Base-by-base conservation (phyloP, 2,113 vertebrate genomes). In the Acrocephalus arundinaceus region DNA sequence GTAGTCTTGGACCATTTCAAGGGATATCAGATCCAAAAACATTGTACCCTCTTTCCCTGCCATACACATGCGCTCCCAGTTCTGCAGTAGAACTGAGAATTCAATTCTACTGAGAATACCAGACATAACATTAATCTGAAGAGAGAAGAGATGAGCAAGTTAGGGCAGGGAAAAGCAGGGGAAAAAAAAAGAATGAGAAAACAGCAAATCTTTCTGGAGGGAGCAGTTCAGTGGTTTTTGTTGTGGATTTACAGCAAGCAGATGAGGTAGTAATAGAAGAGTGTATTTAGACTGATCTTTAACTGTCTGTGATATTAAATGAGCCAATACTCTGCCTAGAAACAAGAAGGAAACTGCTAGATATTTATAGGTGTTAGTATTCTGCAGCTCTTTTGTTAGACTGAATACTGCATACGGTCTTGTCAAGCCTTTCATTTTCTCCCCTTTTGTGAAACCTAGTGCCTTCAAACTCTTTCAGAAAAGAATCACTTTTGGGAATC, bases 311-410 rank as follows among this genome's bases (percentile, higher is more conserved):
- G 74, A 58, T 83, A 81, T 59, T 87, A 87, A 91, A 90, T 35
- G 58, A 92, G 70, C n/a, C 58, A 91, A 48, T 33, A 63, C 39
- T 74, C n/a, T 70, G 70, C 68, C 59, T 95, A 80, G 72, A 94
- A 95, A 81, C 41, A 70, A 85, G 52, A 31, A 18, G 41, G 51
- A 52, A 88, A 41, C 62, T 89, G 51, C 57, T 70, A 67, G 52
- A 25, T 94, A 79, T 96, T 82, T 92, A 65, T 85, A 87, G 63
- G 49, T 93, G 31, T 89, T 88, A 52, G 45, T 37, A 91, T 96
- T 78, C 71, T 80, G 13, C 51, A 63, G 73, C 31, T 95, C 67
- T 85, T 94, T 93, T 90, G 82, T 90, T 87, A 63, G 61, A 54
- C n/a, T 72, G 80, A 52, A 87, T 89, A 48, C 52, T 73, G 27